phyloP scores from a whole-genome alignment of 2,113 vertebrate genomes.

The Dipodomys stephensi region DNA sequence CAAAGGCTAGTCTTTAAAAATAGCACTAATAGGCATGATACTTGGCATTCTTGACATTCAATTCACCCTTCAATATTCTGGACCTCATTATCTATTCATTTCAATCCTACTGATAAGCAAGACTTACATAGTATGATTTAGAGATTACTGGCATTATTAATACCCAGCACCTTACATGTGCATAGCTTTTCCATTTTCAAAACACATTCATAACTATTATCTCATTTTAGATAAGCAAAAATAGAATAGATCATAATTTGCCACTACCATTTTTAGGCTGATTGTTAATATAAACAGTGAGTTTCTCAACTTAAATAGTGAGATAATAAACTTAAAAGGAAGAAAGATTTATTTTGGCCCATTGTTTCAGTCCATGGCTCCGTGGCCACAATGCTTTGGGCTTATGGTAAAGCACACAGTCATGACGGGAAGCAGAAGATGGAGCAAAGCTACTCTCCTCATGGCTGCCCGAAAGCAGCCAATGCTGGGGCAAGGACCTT shows the following conservation, averaged over 20 bases:
- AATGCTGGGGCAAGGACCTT: too few relatives aligned
- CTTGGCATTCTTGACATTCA: not conserved
- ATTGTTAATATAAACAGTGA: not conserved
- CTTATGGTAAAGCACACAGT: fast-evolving
- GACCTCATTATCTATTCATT: not conserved
- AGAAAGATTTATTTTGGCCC: not conserved
- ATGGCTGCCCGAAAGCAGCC: not conserved
- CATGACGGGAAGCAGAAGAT: not conserved
- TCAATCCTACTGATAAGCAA: not conserved
- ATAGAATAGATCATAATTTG: not conserved
- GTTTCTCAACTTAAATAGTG: not conserved
- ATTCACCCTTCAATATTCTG: not conserved
- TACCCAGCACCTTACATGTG: not conserved
- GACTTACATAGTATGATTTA: not conserved
- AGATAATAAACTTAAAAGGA: not conserved
- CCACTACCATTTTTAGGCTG: not conserved
- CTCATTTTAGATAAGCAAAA: conserved; percentile 39
- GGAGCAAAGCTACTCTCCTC: not conserved
- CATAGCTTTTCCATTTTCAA: conserved; percentile 8
- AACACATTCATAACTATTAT: not conserved
- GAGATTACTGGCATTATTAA: not conserved
- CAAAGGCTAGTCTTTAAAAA: not conserved
- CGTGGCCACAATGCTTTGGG: too few relatives aligned
- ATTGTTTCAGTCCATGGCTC: not conserved
- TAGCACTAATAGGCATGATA: not conserved